phyloP scores from a whole-genome alignment of 2,888 invertebrate genomes.

The Netelia virgata region DNA sequence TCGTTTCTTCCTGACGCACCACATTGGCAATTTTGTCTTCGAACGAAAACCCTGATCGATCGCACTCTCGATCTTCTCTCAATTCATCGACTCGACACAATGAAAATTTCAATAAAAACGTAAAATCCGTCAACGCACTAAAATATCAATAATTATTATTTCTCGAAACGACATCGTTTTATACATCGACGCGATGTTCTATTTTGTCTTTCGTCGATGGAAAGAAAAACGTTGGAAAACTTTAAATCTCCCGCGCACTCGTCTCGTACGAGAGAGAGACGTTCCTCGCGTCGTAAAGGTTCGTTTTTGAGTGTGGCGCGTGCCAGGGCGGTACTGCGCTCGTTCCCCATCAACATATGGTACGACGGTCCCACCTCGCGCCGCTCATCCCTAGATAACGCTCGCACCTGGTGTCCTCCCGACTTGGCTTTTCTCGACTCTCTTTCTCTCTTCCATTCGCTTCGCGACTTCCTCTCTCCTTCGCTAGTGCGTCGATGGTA shows the following conservation, averaged over 20 bases:
- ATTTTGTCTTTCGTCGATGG: not conserved
- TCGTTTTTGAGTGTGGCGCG: constrained; percentile 83
- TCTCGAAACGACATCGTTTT: too few relatives aligned
- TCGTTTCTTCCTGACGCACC: constrained; percentile 46
- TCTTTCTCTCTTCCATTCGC: constrained; percentile 69
- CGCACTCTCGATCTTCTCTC: too few relatives aligned
- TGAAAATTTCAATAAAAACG: too few relatives aligned
- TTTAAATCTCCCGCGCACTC: constrained; percentile 18
- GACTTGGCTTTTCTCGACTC: constrained; percentile 70
- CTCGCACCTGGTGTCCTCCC: constrained; percentile 79
- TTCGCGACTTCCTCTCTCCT: constrained; percentile 38
- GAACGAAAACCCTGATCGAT: too few relatives aligned
- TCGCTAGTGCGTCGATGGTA: constrained; percentile 9
- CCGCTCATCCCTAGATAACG: constrained; percentile 81
- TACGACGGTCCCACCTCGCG: constrained; percentile 78
- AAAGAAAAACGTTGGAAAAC: not conserved
- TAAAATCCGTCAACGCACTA: too few relatives aligned
- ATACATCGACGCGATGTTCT: not conserved
- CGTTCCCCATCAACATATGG: constrained; percentile 82
- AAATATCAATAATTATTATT: too few relatives aligned
- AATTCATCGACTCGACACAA: too few relatives aligned
- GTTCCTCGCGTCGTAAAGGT: constrained; percentile 78
- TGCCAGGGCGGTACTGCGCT: constrained; percentile 80
- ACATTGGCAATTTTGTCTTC: constrained; percentile 29
- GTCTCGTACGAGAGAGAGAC: constrained; percentile 50